Conservation (phyloP, 1,140 invertebrate genomes). For the Thaumatotibia leucotreta region DNA sequence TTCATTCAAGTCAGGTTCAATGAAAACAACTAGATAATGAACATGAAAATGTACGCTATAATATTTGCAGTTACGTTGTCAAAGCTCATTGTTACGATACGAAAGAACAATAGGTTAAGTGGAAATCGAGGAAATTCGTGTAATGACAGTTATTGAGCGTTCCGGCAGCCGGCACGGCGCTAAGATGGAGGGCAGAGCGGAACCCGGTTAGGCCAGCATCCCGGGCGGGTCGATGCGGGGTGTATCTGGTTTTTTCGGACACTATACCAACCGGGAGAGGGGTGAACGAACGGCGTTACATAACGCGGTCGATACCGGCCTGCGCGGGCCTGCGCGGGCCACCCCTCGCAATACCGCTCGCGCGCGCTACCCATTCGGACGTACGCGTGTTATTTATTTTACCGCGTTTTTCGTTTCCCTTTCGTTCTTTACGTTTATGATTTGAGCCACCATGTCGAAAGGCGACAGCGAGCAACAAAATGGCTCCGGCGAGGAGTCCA, state of each 20-base stretch:
- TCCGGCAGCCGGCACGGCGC: constrained; percentile 13
- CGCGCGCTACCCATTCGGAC: constrained; percentile 60
- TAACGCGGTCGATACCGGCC: constrained; percentile 63
- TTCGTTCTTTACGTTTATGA: constrained; percentile 75
- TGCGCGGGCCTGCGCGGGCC: constrained; percentile 43
- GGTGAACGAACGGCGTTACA: constrained; percentile 73
- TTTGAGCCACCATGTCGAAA: constrained; percentile 88
- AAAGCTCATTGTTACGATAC: background rate
- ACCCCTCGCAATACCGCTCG: constrained; percentile 52
- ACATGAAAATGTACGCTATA: background rate
- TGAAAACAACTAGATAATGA: background rate
- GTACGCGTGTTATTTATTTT: constrained; percentile 63
- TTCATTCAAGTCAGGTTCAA: background rate
- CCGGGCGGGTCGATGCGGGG: constrained; percentile 61
- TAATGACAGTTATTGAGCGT: constrained; percentile 10
- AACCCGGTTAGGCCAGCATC: constrained; percentile 40
- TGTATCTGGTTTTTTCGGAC: constrained; percentile 74
- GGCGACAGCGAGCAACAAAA: constrained; percentile 84
- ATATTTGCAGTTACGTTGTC: background rate
- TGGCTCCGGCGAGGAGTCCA: constrained; percentile 90
- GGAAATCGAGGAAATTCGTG: background rate
- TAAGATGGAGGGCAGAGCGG: constrained; percentile 18
- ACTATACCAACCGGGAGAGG: constrained; percentile 68
- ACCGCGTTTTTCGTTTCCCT: constrained; percentile 74
- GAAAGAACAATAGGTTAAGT: background rate